Percentiles rank a stretch among this genome's conserved stretches.
These are phyloP conservation scores for Mallotus villosus DNA, from an alignment of 2,797 vertebrate species.

Conservation along the genomic window DNA sequence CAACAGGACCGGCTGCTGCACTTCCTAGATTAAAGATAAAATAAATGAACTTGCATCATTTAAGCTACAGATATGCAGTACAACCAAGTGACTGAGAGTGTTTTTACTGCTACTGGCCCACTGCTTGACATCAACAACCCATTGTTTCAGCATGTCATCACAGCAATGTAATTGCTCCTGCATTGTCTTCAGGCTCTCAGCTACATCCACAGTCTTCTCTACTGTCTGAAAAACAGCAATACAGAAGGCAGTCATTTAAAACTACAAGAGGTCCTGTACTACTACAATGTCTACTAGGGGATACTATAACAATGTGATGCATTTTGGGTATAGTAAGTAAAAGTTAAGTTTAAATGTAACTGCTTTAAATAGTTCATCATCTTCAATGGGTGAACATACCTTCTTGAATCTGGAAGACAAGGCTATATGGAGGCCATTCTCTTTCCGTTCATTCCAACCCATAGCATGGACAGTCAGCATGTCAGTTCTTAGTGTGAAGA, in stretches of 20 bases:
- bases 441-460: too few relatives aligned
- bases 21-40: neutral
- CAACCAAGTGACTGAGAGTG: neutral
- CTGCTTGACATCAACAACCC: too few relatives aligned
- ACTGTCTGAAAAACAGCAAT: neutral
- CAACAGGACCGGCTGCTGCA: neutral
- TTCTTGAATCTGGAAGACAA: slow-evolving; percentile 9
- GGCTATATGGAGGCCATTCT: too few relatives aligned
- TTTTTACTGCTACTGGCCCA: slow-evolving; percentile 6
- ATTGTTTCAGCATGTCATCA: too few relatives aligned
- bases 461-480: too few relatives aligned
- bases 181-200: neutral
- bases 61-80: neutral
- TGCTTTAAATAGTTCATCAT: neutral
- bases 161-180: too few relatives aligned
- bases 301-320: too few relatives aligned
- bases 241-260: neutral
- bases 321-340: too few relatives aligned
- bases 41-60: neutral
- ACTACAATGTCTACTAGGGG: too few relatives aligned
- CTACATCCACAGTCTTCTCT: neutral
- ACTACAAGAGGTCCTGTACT: too few relatives aligned
- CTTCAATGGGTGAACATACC: neutral
- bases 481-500: too few relatives aligned
- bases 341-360: too few relatives aligned